Conservation (phyloP, 1,140 invertebrate genomes). For the Metopolophium dirhodum region DNA sequence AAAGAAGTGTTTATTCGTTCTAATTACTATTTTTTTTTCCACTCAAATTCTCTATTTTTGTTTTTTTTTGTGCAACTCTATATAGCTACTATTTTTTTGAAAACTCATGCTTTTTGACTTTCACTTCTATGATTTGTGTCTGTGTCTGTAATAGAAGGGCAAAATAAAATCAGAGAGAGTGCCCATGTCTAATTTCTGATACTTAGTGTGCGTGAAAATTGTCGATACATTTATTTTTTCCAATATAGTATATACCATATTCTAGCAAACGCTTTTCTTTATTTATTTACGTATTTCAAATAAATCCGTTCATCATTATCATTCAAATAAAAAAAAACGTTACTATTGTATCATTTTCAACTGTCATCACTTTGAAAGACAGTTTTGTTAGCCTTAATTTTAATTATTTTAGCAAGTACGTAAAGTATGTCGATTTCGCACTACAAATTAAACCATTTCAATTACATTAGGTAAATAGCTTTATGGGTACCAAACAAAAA, state of each 20-base stretch:
- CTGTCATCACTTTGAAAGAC: neutral
- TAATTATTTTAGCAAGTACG: neutral
- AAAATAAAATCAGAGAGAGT: slow-evolving; percentile 22
- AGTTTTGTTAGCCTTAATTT: neutral
- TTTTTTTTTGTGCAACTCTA: neutral
- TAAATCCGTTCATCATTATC: neutral
- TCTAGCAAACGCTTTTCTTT: neutral
- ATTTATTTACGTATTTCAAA: neutral
- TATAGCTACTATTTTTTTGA: neutral
- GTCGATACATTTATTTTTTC: neutral
- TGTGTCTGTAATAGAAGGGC: neutral
- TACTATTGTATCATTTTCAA: neutral
- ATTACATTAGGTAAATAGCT: neutral
- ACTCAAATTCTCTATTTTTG: no score
- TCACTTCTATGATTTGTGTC: neutral
- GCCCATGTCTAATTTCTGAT: neutral
- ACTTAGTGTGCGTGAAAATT: neutral
- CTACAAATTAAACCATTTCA: neutral
- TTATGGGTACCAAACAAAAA: neutral
- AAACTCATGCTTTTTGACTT: neutral
- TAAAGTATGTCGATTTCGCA: neutral
- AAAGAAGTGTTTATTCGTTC: neutral
- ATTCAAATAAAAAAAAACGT: neutral
- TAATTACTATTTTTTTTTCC: neutral
- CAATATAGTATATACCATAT: neutral